Conservation (phyloP, 2,113 vertebrate genomes). For the Odocoileus hemionus region DNA sequence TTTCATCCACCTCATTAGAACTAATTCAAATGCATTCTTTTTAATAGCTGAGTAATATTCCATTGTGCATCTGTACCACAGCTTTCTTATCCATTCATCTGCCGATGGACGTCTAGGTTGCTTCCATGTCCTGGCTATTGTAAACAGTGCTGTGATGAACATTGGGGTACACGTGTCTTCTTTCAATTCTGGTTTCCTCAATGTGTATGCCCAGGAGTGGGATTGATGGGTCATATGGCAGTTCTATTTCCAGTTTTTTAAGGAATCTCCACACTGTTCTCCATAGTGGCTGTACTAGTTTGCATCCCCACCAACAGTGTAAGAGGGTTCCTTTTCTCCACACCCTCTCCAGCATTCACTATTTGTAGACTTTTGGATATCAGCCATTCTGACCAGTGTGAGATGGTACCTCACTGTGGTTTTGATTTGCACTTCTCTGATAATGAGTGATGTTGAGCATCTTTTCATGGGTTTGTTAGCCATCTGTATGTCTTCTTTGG, state of each 20-base stretch:
- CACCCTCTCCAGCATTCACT: background rate
- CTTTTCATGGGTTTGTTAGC: background rate
- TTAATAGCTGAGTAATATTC: background rate
- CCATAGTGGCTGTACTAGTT: background rate
- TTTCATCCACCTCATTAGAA: background rate
- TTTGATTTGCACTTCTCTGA: background rate
- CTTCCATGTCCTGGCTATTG: background rate
- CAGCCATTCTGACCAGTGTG: background rate
- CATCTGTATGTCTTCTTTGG: background rate
- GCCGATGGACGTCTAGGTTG: background rate
- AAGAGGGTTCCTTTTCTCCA: background rate
- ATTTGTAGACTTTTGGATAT: background rate
- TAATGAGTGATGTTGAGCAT: background rate
- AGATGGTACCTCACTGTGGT: background rate
- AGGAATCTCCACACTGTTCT: background rate
- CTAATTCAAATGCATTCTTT: background rate
- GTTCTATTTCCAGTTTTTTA: background rate
- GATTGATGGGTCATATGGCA: background rate
- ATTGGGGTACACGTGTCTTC: background rate
- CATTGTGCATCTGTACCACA: background rate
- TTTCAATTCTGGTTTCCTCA: background rate
- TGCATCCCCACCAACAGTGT: background rate
- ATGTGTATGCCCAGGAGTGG: background rate
- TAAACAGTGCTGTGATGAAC: background rate
- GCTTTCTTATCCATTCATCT: background rate